Conservation (phyloP, 2,113 vertebrate genomes). For the Cephalopholis sonnerati region DNA sequence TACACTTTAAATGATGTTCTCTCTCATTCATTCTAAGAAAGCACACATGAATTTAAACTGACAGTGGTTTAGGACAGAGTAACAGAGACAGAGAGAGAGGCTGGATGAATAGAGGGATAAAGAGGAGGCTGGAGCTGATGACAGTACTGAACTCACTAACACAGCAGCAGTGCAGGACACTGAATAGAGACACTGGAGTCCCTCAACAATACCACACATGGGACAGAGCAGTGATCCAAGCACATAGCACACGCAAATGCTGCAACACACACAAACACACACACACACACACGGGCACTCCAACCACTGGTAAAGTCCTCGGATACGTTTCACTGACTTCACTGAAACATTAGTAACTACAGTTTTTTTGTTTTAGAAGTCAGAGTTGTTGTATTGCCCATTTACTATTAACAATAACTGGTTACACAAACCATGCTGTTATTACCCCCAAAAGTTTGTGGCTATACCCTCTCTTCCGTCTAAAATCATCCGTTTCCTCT, state of each 20-base stretch:
- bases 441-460: background rate
- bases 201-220: conserved; percentile 14
- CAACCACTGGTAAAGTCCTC: background rate
- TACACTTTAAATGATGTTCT: background rate
- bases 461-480: background rate
- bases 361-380: background rate
- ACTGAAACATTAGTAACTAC: background rate
- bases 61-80: background rate
- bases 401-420: background rate
- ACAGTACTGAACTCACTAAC: conserved; percentile 11
- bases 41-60: background rate
- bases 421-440: background rate
- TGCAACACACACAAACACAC: background rate
- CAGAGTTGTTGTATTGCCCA: background rate
- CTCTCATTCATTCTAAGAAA: background rate
- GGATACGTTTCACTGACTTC: background rate
- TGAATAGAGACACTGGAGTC: conserved; percentile 15
- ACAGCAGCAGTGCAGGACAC: conserved; percentile 9
- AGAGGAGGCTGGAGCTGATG: conserved; percentile 27
- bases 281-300: background rate
- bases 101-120: conserved; percentile 21
- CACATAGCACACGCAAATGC: background rate
- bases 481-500: background rate
- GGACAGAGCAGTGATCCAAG: conserved; percentile 14
- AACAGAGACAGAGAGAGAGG: conserved; percentile 2